Evolutionary conservation across 2,888 invertebrate genomes (phyloP).

Genomic region (Embidobia sp.): DNA sequence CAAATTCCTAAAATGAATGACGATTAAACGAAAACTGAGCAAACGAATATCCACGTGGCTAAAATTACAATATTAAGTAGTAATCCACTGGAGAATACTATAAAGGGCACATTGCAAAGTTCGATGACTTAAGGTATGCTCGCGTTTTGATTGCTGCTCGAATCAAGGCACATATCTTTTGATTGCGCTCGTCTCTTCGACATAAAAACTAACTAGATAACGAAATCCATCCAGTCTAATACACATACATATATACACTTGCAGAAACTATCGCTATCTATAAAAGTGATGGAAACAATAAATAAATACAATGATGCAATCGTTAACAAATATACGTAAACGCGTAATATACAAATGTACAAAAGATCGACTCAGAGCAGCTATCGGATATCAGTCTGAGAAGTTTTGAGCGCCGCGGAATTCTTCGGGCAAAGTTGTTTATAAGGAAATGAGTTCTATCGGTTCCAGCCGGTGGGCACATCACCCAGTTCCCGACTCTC

Average conservation of each 20-base stretch:
- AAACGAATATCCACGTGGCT: too few species aligned
- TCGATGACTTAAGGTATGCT: background rate
- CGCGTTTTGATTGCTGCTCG: constrained; percentile 43
- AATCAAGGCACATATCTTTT: constrained; percentile 43
- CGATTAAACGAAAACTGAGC: too few species aligned
- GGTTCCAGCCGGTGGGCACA: constrained; percentile 69
- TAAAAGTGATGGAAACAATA: constrained; percentile 4
- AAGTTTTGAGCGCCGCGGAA: constrained; percentile 9
- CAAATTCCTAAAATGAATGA: too few species aligned
- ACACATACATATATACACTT: too few species aligned
- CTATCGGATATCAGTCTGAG: constrained; percentile 5
- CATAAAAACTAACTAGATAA: constrained; percentile 1
- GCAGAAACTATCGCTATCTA: too few species aligned
- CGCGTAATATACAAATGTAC: constrained; percentile 15
- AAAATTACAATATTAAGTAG: too few species aligned
- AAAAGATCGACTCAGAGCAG: background rate
- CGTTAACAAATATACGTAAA: too few species aligned
- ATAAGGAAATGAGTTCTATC: constrained; percentile 26
- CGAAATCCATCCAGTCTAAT: background rate
- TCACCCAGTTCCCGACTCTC: constrained; percentile 72
- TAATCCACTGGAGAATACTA: background rate
- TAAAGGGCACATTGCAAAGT: too few species aligned
- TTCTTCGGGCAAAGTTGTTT: too few species aligned
- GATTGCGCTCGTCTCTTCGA: constrained; percentile 1
- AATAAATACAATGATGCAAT: background rate